Base-by-base conservation (phyloP, 2,113 vertebrate species). In the Siphamia tubifer region DNA sequence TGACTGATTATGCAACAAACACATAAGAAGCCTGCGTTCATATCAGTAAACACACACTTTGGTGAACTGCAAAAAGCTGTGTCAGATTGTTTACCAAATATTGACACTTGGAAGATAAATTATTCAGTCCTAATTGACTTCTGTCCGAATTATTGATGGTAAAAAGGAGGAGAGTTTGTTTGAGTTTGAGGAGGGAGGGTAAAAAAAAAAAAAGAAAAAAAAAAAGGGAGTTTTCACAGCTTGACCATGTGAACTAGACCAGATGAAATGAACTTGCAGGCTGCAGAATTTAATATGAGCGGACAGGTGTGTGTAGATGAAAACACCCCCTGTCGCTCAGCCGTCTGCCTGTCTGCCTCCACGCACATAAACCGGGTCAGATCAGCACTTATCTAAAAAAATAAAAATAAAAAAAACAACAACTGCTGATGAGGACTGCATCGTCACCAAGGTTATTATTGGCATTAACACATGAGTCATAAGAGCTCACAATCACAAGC, bases 51-150 rank as follows among this genome's bases (percentile, higher is more conserved):
- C 8, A 13, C 34, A 68, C 40, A 43, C 63, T 63, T 62, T 7
- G 5, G 20, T 48, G 68, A 24, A 66, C 20, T 53, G 28, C 42
- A 48, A 74, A 76, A 82, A 53, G 19, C 34, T 68, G 35, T 49
- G 57, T 49, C 51, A 51, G 45, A 77, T 70, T 83, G 65, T 85
- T 87, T 81, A 74, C 77, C 58, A 87, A 83, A 86, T 83, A 86
- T 79, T 86, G 89, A 82, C 79, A 83, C 78, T 64, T 16, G 2
- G 35, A 54, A 47, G 70, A 82, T 82, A 30, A 80, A 78, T 83
- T 63, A 88, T 86, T 87, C 52, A 74, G 25, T 43, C 21, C 58
- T 83, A 65, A 81, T 74, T 77, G 78, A 84, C 68, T 64, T 68
- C 23, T 35, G 10, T n/a, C 17, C 87, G 62, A 83, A 88, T 83